Evolutionary conservation across 2,113 vertebrate genomes (phyloP).

Genomic region (Gavia stellata): DNA sequence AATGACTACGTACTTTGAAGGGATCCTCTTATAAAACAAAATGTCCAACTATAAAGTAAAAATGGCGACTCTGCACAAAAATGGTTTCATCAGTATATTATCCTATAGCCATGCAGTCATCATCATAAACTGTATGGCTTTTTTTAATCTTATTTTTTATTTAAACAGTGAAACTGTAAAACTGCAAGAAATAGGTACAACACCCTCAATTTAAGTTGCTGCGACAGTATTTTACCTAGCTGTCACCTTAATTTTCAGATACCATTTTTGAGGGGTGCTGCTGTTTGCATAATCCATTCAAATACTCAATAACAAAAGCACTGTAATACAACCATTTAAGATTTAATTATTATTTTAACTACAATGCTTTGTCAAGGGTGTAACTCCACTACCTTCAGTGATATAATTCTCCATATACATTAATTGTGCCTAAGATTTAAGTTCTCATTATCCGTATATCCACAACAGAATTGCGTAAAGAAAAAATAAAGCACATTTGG

Average conservation of each 20-base stretch:
- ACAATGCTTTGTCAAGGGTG: neutral
- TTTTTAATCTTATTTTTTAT: neutral
- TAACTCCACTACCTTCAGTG: neutral
- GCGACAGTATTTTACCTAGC: neutral
- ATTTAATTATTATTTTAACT: conserved; percentile 17
- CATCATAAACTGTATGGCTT: neutral
- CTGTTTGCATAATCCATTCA: neutral
- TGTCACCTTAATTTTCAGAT: neutral
- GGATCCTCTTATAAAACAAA: neutral
- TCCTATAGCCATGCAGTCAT: neutral
- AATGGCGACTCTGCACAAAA: neutral
- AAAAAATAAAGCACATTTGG: neutral
- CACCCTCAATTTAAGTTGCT: neutral
- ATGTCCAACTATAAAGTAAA: neutral
- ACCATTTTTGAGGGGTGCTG: neutral
- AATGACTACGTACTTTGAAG: neutral
- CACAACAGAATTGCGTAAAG: neutral
- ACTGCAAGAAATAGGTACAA: neutral
- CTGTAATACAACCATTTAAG: neutral
- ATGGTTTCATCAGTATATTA: neutral
- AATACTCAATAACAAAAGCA: neutral
- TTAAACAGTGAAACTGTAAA: neutral
- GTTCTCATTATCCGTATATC: neutral
- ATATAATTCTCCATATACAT: neutral
- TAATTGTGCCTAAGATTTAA: neutral